Percentiles rank a stretch among this genome's conserved stretches.
These are phyloP conservation scores for Planococcus citri DNA, from an alignment of 1,140 invertebrate genomes.

Conservation along the genomic window DNA sequence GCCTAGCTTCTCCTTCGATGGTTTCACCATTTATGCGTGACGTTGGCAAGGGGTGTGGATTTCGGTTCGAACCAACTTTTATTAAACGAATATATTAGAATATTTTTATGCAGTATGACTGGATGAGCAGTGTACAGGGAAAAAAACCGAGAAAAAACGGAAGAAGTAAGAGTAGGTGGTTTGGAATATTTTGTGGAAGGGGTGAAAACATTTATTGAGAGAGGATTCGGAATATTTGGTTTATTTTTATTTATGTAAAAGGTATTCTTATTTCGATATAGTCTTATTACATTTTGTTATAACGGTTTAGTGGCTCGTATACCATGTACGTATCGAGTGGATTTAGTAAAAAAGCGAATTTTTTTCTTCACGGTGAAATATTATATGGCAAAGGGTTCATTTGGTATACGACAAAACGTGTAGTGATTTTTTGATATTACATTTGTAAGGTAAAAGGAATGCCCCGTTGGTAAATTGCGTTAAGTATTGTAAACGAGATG, in stretches of 20 bases:
- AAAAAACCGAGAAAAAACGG: neutral
- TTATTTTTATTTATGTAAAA: slow-evolving; percentile 3
- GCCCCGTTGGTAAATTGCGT: neutral
- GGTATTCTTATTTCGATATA: neutral
- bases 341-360: too few relatives aligned
- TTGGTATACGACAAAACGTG: neutral
- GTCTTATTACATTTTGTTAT: neutral
- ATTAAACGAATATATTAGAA: slow-evolving; percentile 8
- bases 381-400: neutral
- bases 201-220: neutral
- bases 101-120: neutral
- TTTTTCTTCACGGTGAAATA: neutral
- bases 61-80: neutral
- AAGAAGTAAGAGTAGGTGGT: neutral
- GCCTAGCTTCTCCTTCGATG: neutral
- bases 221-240: neutral
- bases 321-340: too few relatives aligned
- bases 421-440: neutral
- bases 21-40: slow-evolving; percentile 2
- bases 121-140: too few relatives aligned
- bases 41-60: too few relatives aligned
- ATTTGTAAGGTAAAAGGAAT: neutral
- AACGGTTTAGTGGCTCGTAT: neutral
- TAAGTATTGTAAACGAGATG: slow-evolving; percentile 7
- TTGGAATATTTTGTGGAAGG: too few relatives aligned